These are phyloP conservation scores for Galemys pyrenaicus DNA, from an alignment of 2,113 vertebrate genomes.

Conservation along the genomic window DNA sequence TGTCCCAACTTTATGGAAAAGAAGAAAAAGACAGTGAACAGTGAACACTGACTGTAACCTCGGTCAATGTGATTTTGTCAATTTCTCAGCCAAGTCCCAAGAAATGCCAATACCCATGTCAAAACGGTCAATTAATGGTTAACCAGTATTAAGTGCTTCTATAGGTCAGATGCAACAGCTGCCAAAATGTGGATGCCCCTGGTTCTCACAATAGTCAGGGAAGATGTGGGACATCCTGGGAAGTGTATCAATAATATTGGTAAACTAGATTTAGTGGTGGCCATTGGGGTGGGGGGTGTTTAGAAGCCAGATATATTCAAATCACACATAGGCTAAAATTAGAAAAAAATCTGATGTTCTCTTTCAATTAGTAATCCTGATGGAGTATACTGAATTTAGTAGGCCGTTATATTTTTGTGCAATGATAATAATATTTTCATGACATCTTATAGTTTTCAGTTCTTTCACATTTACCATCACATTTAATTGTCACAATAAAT, in stretches of 20 bases:
- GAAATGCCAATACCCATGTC: neutral
- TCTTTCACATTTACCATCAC: constrained; percentile 48
- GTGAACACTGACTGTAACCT: neutral
- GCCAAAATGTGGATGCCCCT: neutral
- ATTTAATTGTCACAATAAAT: constrained; percentile 70
- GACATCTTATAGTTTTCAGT: constrained; percentile 4
- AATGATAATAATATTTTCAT: constrained; percentile 17
- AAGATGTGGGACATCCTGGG: neutral
- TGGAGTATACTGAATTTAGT: neutral
- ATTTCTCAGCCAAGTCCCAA: neutral
- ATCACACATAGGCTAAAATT: constrained; percentile 38
- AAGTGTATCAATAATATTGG: constrained; percentile 7
- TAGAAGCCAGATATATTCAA: constrained; percentile 29
- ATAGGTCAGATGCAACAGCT: neutral
- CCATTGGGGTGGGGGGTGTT: neutral
- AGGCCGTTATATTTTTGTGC: constrained; percentile 13
- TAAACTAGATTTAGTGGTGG: neutral
- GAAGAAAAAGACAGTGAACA: neutral
- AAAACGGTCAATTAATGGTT: neutral
- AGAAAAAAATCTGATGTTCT: neutral
- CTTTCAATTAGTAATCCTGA: constrained; percentile 39
- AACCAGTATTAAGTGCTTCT: neutral
- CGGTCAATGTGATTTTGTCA: neutral
- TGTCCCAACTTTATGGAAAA: neutral
- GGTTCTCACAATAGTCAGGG: neutral